Percentiles rank a stretch among this genome's conserved stretches.
These are phyloP conservation scores for Notechis scutatus DNA, from an alignment of 2,113 vertebrate species.

Conservation along the genomic window DNA sequence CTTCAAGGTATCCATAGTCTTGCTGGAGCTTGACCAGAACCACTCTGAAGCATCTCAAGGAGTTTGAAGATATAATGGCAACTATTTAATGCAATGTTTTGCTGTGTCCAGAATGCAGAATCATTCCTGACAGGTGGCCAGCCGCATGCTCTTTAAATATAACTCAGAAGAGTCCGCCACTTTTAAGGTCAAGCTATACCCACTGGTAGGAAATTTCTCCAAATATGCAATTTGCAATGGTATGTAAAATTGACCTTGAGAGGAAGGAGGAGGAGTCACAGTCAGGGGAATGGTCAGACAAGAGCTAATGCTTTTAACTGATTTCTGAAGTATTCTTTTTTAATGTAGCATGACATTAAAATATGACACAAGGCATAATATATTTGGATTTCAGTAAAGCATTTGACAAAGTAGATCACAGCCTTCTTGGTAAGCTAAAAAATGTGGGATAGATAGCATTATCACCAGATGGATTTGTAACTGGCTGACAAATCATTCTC, in stretches of 20 bases:
- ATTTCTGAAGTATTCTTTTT: not conserved
- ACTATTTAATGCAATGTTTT: not conserved
- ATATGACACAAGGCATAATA: not conserved
- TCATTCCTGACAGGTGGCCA: not conserved
- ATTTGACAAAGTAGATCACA: not conserved
- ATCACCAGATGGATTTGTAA: not conserved
- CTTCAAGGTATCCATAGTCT: not conserved
- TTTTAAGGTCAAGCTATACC: not conserved
- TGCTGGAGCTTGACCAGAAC: not conserved
- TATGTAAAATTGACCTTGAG: not conserved
- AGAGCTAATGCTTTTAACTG: not conserved
- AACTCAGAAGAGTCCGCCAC: not conserved
- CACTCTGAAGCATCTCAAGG: not conserved
- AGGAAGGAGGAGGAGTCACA: not conserved
- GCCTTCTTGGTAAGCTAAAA: not conserved
- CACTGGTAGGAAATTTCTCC: not conserved
- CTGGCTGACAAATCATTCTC: not conserved
- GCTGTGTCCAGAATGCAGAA: not conserved
- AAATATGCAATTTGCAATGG: not conserved
- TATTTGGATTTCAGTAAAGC: not conserved
- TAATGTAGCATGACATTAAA: not conserved
- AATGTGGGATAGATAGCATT: not conserved
- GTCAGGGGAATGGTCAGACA: not conserved
- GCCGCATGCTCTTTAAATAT: not conserved
- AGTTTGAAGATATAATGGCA: not conserved